Evolutionary conservation across 2,888 invertebrate genomes (phyloP).

Genomic region (Nysson spinosus): DNA sequence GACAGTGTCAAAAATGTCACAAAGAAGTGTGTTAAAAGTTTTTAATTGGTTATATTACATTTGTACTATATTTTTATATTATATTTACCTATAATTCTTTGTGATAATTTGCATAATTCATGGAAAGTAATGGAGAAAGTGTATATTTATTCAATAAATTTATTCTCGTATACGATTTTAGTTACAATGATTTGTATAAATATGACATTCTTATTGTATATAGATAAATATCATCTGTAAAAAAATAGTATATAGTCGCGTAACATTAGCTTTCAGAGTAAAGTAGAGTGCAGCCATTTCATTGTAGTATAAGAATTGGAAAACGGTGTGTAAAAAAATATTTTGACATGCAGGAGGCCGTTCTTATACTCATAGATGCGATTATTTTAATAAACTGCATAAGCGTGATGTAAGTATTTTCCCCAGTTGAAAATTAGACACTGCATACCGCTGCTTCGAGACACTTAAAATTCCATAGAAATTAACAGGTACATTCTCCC

Average conservation of each 20-base stretch:
- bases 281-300: constrained; percentile 7
- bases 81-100: no score
- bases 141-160: constrained; percentile 17
- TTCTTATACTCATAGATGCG: constrained; percentile 3
- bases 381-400: constrained; percentile 13
- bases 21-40: no score
- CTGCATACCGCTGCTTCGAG: not conserved
- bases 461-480: not conserved
- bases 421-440: not conserved
- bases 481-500: not conserved
- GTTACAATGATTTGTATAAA: constrained; percentile 35
- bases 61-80: no score
- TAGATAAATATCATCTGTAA: constrained; percentile 16
- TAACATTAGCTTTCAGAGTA: constrained; percentile 13
- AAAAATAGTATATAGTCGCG: constrained; percentile 16
- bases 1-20: no score
- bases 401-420: constrained; percentile 14
- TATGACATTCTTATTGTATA: constrained; percentile 24
- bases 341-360: constrained; percentile 8
- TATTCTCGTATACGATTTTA: constrained; percentile 18
- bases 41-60: no score
- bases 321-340: constrained; percentile 17
- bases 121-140: not conserved
- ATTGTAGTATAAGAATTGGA: constrained; percentile 3
- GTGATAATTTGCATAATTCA: not conserved